Base-by-base conservation (phyloP, 2,113 vertebrate genomes). In the Gymnorhina tibicen region DNA sequence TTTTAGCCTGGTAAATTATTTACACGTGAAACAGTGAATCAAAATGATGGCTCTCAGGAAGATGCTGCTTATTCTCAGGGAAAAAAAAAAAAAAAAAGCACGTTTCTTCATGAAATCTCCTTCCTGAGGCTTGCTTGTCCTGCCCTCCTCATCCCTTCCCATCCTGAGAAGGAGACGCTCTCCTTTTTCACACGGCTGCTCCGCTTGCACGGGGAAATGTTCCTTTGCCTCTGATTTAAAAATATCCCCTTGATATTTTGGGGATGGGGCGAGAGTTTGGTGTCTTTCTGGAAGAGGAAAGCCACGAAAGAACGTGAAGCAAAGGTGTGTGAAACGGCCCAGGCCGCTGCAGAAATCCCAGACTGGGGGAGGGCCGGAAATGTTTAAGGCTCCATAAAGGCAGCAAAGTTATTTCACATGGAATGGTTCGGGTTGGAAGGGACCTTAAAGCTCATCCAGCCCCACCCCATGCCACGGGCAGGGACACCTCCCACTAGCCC, bases 1-100 rank as follows among this genome's bases (percentile, higher is more conserved):
- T 97, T 96, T 96, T 72, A 97, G 94, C 90, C 89, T 85, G 73
- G 94, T 97, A 93, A 97, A 97, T 97, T 97, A 97, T 97, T 97
- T 95, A 97, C 91, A 96, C 33, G 6, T 95, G 95, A 94, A 96
- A 70, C 93, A 87, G 90, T 96, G 96, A 91, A 92, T 93, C 87
- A 89, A 90, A 88, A 85, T 84, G 93, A 95, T 95, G 76, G 75
- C 58, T 83, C 75, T 96, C 78, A 60, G 95, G 87, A 94, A 96
- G 96, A 92, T 91, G 87, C 85, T 97, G 95, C 79, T 95, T 94
- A 63, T 91, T 96, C 75, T 95, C 95, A 90, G 68, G 75, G 59
- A 80, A 66, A 26, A 60, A 87, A 92, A 13, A 37, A 55, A 53
- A 52, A 79, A 24, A 55, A 85, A 83, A 16, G 0, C 70, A 86